phyloP scores from a whole-genome alignment of 2,888 invertebrate genomes.

The Seira sanloemensis region DNA sequence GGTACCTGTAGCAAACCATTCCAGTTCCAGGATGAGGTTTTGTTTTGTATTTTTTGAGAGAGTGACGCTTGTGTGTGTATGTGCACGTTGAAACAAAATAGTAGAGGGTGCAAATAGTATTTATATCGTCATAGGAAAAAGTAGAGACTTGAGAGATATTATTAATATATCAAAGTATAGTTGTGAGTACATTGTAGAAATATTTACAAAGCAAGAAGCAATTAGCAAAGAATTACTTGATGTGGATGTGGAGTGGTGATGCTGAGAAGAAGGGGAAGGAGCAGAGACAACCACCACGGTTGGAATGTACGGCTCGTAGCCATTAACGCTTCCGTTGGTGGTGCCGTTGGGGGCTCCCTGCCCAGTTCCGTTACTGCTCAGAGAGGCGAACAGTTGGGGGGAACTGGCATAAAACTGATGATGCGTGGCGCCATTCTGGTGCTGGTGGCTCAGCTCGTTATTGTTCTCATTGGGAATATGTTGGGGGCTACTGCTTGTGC shows the following conservation, averaged over 20 bases:
- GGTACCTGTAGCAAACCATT: conserved; percentile 43
- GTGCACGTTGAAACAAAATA: neutral
- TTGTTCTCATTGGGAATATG: conserved; percentile 8
- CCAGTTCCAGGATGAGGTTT: conserved; percentile 32
- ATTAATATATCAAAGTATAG: too few species aligned
- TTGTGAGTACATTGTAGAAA: too few species aligned
- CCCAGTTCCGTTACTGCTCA: conserved; percentile 58
- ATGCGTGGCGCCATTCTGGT: conserved; percentile 35
- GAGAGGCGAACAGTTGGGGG: conserved; percentile 70
- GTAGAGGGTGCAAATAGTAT: conserved; percentile 1
- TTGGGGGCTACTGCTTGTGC: conserved; percentile 20
- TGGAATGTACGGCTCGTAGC: conserved; percentile 64
- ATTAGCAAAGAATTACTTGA: conserved; percentile 49
- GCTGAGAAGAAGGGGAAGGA: conserved; percentile 62
- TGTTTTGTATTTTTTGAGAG: conserved; percentile 77
- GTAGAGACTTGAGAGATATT: neutral
- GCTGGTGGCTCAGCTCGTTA: conserved; percentile 9
- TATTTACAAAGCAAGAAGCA: conserved; percentile 17
- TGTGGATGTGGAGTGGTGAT: conserved; percentile 54
- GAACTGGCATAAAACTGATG: conserved; percentile 62
- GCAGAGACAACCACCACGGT: conserved; percentile 69
- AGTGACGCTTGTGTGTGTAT: conserved; percentile 73
- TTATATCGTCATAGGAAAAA: neutral
- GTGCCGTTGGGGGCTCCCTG: conserved; percentile 32
- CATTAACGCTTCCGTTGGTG: conserved; percentile 32